Evolutionary conservation across 1,140 invertebrate genomes (phyloP).

Genomic region (Drosophila biarmipes): DNA sequence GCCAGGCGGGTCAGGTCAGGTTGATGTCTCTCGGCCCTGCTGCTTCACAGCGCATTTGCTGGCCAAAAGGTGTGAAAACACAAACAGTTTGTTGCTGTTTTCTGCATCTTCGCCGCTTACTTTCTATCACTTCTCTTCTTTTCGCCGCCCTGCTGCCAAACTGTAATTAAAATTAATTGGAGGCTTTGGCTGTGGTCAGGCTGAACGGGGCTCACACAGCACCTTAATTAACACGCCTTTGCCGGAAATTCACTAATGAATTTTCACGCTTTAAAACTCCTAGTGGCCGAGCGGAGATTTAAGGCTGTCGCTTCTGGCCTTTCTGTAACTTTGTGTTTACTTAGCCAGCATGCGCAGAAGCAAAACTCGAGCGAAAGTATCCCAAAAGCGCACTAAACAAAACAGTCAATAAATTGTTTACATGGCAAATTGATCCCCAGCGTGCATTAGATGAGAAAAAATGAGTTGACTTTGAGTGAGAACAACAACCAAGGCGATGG

Average conservation of each 20-base stretch:
- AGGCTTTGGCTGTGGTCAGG: conserved; percentile 68
- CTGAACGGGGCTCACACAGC: conserved; percentile 20
- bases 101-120: conserved; percentile 59
- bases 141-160: conserved; percentile 38
- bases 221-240: conserved; percentile 67
- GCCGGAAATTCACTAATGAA: conserved; percentile 56
- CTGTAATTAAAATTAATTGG: conserved; percentile 83
- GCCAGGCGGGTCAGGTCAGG: conserved; percentile 46
- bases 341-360: conserved; percentile 45
- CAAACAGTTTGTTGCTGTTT: conserved; percentile 70
- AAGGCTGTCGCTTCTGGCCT: conserved; percentile 7
- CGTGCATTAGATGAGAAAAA: conserved; percentile 83
- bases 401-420: conserved; percentile 83
- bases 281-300: conserved; percentile 25
- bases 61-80: conserved; percentile 80
- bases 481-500: conserved; percentile 34
- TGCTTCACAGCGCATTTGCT: conserved; percentile 69
- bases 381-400: conserved; percentile 81
- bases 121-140: conserved; percentile 18
- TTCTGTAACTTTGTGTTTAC: conserved; percentile 32
- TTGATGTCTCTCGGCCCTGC: conserved; percentile 38
- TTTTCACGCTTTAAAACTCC: conserved; percentile 62
- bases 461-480: conserved; percentile 79
- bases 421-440: conserved; percentile 82
- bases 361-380: conserved; percentile 62